These are phyloP conservation scores for Porites cylindrica DNA, from an alignment of 92 coral and sea anemone genomes.

Conservation along the genomic window DNA sequence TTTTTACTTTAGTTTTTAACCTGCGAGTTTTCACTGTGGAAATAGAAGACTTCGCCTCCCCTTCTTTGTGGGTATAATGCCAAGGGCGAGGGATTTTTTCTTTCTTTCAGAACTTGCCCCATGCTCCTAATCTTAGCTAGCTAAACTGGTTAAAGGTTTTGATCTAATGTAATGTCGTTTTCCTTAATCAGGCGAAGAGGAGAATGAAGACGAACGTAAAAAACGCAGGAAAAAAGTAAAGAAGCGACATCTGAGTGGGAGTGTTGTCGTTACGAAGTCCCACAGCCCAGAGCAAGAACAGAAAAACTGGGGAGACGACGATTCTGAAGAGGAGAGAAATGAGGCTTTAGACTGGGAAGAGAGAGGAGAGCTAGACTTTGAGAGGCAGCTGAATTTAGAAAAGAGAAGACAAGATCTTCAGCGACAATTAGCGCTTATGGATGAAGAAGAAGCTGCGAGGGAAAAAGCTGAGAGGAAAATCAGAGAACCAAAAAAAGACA, in stretches of 20 bases:
- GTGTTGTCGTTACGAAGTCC: conserved; percentile 64
- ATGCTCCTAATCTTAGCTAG: background rate
- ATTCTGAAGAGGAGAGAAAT: conserved; percentile 68
- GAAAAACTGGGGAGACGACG: conserved; percentile 66
- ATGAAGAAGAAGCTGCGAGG: conserved; percentile 86
- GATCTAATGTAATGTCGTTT: background rate
- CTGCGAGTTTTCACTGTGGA: background rate
- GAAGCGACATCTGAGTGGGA: conserved; percentile 73
- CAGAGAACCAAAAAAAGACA: conserved; percentile 47
- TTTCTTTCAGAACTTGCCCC: background rate
- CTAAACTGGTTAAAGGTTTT: no score
- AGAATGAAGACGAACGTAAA: conserved; percentile 48
- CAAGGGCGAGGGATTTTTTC: background rate
- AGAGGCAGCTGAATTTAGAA: conserved; percentile 87
- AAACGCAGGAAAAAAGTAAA: conserved; percentile 71
- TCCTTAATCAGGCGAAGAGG: conserved; percentile 33
- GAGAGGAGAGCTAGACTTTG: conserved; percentile 84
- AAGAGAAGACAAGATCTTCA: conserved; percentile 90
- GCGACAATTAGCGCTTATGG: conserved; percentile 92
- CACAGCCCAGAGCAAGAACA: conserved; percentile 70
- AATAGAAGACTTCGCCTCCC: background rate
- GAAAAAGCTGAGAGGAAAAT: conserved; percentile 70
- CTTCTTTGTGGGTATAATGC: no score
- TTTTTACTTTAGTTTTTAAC: background rate
- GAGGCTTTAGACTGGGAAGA: conserved; percentile 90